phyloP scores from a whole-genome alignment of 23 tunicate species.

The Oikopleura dioica region DNA sequence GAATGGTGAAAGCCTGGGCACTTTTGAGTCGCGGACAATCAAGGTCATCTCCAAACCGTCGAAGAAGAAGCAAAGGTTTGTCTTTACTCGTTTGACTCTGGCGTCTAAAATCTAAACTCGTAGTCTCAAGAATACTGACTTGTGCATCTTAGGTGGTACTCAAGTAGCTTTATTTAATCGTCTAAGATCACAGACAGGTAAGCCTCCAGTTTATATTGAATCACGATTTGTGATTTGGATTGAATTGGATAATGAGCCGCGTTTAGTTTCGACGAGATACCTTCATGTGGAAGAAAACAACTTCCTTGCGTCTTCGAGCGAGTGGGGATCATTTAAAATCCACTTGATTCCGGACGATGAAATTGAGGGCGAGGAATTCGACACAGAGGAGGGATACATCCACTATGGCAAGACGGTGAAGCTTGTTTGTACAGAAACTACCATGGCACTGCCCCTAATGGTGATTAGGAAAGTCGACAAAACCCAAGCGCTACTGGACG shows the following conservation, averaged over 20 bases:
- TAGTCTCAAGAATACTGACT: no score
- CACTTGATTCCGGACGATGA: conserved; percentile 57
- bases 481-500: conserved; percentile 58
- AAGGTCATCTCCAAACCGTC: conserved; percentile 87
- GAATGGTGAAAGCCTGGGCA: conserved; percentile 41
- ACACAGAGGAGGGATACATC: conserved; percentile 60
- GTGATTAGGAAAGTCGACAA: conserved; percentile 89
- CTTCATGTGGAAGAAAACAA: conserved; percentile 66
- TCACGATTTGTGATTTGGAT: no score
- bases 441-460: conserved; percentile 72
- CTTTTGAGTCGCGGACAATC: conserved; percentile 51
- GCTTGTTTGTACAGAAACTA: conserved; percentile 63
- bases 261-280: conserved; percentile 70
- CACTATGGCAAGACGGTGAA: conserved; percentile 90
- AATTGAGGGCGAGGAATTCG: conserved; percentile 70
- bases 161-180: conserved; percentile 77
- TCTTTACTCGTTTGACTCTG: no score
- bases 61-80: conserved; percentile 77
- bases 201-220: no score
- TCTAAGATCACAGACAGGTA: conserved; percentile 63
- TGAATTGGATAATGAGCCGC: no score
- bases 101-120: no score
- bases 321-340: conserved; percentile 97
- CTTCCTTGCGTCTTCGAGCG: conserved; percentile 61
- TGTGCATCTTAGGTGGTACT: conserved; percentile 58